These are phyloP conservation scores for Iphiclides podalirius DNA, from an alignment of 2,888 invertebrate genomes.

Conservation along the genomic window DNA sequence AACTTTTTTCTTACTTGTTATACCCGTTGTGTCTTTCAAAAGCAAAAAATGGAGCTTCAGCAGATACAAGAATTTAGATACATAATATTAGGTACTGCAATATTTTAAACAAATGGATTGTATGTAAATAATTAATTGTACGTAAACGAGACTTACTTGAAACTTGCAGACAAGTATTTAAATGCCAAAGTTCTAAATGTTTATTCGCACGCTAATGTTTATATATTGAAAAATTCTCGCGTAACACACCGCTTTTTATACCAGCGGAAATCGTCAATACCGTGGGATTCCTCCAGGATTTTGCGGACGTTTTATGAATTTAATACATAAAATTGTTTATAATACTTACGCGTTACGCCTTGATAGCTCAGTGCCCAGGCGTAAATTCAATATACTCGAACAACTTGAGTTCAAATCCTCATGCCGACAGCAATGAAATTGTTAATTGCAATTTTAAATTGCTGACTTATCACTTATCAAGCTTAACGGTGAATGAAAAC, in stretches of 20 bases:
- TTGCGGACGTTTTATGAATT: background rate
- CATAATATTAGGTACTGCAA: no score
- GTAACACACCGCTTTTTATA: constrained; percentile 10
- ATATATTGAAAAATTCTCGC: constrained; percentile 7
- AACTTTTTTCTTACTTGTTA: background rate
- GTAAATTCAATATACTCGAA: no score
- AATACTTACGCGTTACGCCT: background rate
- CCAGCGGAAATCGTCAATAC: background rate
- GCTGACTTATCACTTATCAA: no score
- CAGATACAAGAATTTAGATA: no score
- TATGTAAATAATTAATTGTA: background rate
- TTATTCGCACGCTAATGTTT: constrained; percentile 8
- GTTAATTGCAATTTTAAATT: no score
- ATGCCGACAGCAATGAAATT: no score
- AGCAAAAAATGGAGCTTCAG: background rate
- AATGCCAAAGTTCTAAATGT: constrained; percentile 3
- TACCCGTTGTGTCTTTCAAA: background rate
- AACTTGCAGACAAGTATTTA: background rate
- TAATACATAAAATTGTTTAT: background rate
- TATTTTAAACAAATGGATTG: background rate
- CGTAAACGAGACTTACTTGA: constrained; percentile 10
- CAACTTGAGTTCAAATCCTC: no score
- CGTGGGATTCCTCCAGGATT: background rate
- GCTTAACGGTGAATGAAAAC: no score
- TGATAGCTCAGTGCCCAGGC: no score